Evolutionary conservation across 2,888 invertebrate genomes (phyloP).

Genomic region (Marasmarcha lunaedactyla): DNA sequence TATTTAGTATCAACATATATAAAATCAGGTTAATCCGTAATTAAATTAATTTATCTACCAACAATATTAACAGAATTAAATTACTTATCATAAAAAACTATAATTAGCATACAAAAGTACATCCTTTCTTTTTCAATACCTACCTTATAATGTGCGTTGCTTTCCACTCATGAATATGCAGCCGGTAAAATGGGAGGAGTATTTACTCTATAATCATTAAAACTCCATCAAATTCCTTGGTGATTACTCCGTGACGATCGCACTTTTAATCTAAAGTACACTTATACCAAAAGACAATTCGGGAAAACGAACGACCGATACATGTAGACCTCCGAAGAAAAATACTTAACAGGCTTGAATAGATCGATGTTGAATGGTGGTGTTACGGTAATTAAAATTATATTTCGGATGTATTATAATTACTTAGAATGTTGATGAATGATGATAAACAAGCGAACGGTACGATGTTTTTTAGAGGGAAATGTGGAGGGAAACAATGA

Average conservation of each 20-base stretch:
- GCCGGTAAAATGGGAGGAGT: slow-evolving; percentile 30
- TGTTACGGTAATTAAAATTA: background rate
- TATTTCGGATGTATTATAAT: background rate
- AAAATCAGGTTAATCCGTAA: too few relatives aligned
- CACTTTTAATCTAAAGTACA: slow-evolving; percentile 37
- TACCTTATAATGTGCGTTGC: too few relatives aligned
- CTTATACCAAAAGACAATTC: slow-evolving; percentile 4
- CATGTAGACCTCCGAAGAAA: background rate
- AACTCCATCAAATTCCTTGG: slow-evolving; percentile 38
- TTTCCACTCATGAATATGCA: background rate
- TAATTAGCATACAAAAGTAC: too few relatives aligned
- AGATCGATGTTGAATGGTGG: background rate
- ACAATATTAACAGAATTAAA: too few relatives aligned
- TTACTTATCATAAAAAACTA: too few relatives aligned
- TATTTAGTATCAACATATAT: too few relatives aligned
- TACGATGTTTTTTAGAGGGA: too few relatives aligned
- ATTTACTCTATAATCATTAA: slow-evolving; percentile 48
- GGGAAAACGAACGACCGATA: background rate
- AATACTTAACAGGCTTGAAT: background rate
- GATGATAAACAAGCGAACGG: background rate
- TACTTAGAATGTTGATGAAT: background rate
- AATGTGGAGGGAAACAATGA: too few relatives aligned
- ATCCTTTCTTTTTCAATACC: too few relatives aligned
- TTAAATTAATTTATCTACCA: too few relatives aligned
- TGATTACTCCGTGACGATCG: slow-evolving; percentile 52